Base-by-base conservation (phyloP, 2,797 vertebrate species). In the Cryptoblepharus egeriae region DNA sequence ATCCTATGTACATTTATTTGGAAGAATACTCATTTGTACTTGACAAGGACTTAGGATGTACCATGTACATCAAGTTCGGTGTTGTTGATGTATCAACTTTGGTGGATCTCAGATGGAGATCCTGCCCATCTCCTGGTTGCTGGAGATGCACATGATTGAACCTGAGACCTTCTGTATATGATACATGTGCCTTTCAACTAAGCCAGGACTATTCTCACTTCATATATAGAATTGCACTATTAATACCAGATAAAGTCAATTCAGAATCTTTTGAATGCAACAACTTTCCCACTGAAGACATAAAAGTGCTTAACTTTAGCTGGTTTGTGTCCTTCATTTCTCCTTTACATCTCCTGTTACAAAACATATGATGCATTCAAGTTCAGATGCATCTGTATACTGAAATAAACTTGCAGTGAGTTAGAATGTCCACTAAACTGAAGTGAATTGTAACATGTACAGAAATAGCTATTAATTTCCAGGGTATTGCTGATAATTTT, bases 401-500 rank as follows among this genome's bases (percentile, higher is more conserved):
- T 74, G 70, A 74, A 81, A 69, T 28, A 76, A 61, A 13, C 13
- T 60, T 6, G 18, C 30, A 52, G 28, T 26, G 28, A 10, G 6
- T 11, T 58, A 57, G n/a, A 26, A 52, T 7, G 39, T 45, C 24
- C 45, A 55, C 9, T 57, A 32, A 39, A 58, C 18, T 58, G 57
- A 24, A 58, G 24, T 22, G 9, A 5, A 24, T 58, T 6, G 22
- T 8, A 58, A 58, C 22, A 58, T 22, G 57, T 58, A 58, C 22
- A 58, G 26, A 75, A 84, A 80, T 45, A 82, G 88, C 71, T 60
- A 37, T 82, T 85, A 85, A 85, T 79, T 74, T n/a, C 76, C 90
- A 82, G 26, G 73, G 78, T 67, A 39, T 70, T 91, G 85, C 84
- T 81, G 92, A 82, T 79, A 80, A 79, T 77, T 83, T 79, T 88